phyloP scores from a whole-genome alignment of 2,113 vertebrate genomes.

The Stigmatopora argus region DNA sequence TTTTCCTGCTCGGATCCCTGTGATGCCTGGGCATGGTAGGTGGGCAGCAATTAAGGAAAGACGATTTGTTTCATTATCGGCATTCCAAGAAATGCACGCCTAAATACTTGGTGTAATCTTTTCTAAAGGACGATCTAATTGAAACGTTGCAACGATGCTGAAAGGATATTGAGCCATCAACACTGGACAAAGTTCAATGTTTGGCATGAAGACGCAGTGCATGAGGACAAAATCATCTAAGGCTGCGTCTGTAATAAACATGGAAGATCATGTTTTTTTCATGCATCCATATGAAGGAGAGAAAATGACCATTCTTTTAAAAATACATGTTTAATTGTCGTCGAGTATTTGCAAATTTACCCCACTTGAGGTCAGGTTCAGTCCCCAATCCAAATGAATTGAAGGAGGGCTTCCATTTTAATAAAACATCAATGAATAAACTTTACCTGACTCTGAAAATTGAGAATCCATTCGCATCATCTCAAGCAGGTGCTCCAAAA shows the following conservation, averaged over 20 bases:
- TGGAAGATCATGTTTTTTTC: slow-evolving; percentile 28
- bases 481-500: slow-evolving; percentile 97
- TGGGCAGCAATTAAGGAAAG: slow-evolving; percentile 79
- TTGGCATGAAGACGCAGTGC: slow-evolving; percentile 96
- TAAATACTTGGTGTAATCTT: too few species aligned
- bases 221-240: slow-evolving; percentile 93
- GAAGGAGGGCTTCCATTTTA: too few species aligned
- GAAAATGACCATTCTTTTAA: slow-evolving; percentile 34
- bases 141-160: slow-evolving; percentile 9
- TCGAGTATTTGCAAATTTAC: slow-evolving; percentile 22
- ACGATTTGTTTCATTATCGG: too few species aligned
- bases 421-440: neutral
- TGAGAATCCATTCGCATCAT: slow-evolving; percentile 88
- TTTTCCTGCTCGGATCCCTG: slow-evolving; percentile 95
- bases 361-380: too few species aligned
- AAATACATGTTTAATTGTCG: too few species aligned
- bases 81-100: too few species aligned
- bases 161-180: slow-evolving; percentile 98
- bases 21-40: slow-evolving; percentile 89
- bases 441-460: slow-evolving; percentile 79
- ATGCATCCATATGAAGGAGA: slow-evolving; percentile 31
- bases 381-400: too few species aligned
- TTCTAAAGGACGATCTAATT: neutral
- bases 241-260: slow-evolving; percentile 75
- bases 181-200: slow-evolving; percentile 84